A percentile compares a stretch with the other conserved stretches of the same genome.
Evolutionary conservation across 2,113 vertebrate species (phyloP).

Genomic region (Tympanuchus pallidicinctus): DNA sequence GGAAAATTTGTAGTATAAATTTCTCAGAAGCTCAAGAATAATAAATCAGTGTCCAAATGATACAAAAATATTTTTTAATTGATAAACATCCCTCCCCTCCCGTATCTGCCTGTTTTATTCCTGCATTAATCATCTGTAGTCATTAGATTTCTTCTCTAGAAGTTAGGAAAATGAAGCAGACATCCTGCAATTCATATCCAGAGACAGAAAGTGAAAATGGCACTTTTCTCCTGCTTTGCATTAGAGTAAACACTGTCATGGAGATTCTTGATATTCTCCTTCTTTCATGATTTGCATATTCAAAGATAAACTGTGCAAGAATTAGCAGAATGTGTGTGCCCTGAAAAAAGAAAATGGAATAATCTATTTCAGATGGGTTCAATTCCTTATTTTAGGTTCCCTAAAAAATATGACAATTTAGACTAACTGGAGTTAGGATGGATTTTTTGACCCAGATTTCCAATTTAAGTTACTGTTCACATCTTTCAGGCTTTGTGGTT

Average conservation of each 20-base stretch:
- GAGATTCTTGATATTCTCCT: not conserved
- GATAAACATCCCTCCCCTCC: fast-evolving
- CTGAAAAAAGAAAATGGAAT: not conserved
- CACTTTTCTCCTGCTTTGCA: not conserved
- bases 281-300: not conserved
- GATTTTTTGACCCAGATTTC: not conserved
- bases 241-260: not conserved
- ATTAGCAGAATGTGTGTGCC: not conserved
- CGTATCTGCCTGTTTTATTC: not conserved
- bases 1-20: not conserved
- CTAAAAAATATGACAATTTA: not conserved
- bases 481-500: not conserved
- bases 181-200: fast-evolving
- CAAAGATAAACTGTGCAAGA: not conserved
- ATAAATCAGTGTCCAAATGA: not conserved
- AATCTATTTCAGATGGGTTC: not conserved
- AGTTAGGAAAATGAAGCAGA: not conserved
- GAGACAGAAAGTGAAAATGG: not conserved
- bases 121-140: not conserved
- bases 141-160: not conserved
- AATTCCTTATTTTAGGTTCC: not conserved
- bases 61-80: not conserved
- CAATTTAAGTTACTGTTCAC: not conserved
- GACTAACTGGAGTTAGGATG: not conserved
- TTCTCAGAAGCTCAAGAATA: not conserved